Percentiles rank a stretch among this genome's conserved stretches.
phyloP scores from a whole-genome alignment of 92 coral and sea anemone species.

The Epizoanthus illoricatus region DNA sequence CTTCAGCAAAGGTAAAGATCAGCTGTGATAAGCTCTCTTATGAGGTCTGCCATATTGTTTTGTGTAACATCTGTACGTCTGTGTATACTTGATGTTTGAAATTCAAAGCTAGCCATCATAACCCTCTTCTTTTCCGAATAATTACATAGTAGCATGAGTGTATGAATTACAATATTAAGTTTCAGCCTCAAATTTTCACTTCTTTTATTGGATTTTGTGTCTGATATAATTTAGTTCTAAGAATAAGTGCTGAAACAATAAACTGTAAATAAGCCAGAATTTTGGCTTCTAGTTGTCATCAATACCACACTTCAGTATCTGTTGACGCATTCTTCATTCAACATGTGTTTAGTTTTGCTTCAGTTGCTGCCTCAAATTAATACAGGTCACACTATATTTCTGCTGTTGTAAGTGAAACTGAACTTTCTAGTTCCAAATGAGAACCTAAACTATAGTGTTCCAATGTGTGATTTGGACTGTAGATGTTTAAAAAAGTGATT shows the following conservation, averaged over 20 bases:
- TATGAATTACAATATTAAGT: neutral
- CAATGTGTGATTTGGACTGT: neutral
- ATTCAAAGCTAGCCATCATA: neutral
- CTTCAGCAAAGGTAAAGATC: conserved; percentile 48
- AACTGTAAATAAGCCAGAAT: neutral
- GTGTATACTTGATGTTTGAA: conserved; percentile 3
- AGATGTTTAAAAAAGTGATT: neutral
- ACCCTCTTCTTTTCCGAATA: neutral
- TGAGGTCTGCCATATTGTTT: conserved; percentile 15
- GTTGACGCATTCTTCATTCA: conserved; percentile 20
- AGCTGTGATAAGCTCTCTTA: neutral
- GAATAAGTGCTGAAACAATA: conserved; percentile 14
- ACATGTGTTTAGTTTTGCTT: conserved; percentile 32
- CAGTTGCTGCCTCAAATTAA: conserved; percentile 3
- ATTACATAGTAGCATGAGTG: neutral
- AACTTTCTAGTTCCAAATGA: neutral
- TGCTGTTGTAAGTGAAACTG: neutral
- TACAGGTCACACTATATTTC: conserved; percentile 8
- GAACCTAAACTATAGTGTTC: neutral
- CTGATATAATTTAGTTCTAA: neutral
- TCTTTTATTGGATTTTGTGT: neutral
- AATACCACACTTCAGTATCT: neutral
- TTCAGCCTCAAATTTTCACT: neutral
- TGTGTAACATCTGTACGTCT: conserved; percentile 1
- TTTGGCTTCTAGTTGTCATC: conserved; percentile 24